A percentile compares a stretch with the other conserved stretches of the same genome.
Evolutionary conservation across 2,797 vertebrate species (phyloP).

Genomic region (Corythornis leucogaster): DNA sequence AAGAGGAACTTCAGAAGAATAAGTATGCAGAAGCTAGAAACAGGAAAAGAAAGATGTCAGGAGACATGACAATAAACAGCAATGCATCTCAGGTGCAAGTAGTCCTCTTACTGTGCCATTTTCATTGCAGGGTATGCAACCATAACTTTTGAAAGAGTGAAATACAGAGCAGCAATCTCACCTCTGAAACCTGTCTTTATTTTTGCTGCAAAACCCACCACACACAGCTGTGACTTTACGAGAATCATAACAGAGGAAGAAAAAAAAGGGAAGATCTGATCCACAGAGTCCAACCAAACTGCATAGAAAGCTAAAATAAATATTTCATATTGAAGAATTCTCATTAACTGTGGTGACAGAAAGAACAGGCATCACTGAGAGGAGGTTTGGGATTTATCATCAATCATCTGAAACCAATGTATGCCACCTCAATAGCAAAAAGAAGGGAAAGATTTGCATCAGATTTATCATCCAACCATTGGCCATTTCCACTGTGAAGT

Average conservation of each 20-base stretch:
- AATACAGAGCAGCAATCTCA: neutral
- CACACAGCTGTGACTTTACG: neutral
- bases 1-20: neutral
- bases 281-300: neutral
- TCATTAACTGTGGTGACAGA: neutral
- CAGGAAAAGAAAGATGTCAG: neutral
- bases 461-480: neutral
- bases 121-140: neutral
- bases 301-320: neutral
- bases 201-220: neutral
- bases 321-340: neutral
- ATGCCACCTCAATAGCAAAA: neutral
- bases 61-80: constrained; percentile 42
- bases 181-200: neutral
- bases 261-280: neutral
- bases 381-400: neutral
- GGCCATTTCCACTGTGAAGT: neutral
- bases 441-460: neutral
- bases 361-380: neutral
- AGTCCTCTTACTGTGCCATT: neutral
- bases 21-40: neutral
- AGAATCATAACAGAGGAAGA: constrained; percentile 1
- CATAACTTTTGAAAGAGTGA: constrained; percentile 3
- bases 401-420: neutral
- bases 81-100: constrained; percentile 20